phyloP scores from a whole-genome alignment of 2,113 vertebrate genomes.

The Sitta europaea region DNA sequence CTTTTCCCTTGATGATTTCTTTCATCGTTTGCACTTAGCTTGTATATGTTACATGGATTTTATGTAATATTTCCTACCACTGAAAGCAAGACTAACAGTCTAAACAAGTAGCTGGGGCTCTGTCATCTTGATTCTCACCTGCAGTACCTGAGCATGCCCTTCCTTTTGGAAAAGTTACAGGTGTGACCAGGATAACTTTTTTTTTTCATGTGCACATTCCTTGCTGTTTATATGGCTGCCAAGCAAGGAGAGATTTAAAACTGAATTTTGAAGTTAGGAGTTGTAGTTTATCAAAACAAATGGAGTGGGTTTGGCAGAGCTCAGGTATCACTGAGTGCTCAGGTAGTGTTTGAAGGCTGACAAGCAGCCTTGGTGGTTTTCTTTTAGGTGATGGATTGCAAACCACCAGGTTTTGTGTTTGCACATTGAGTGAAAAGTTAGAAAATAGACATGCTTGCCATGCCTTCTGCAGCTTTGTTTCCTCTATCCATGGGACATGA shows the following conservation, averaged over 20 bases:
- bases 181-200: neutral
- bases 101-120: constrained; percentile 16
- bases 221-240: neutral
- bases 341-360: neutral
- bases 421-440: neutral
- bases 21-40: constrained; percentile 51
- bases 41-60: constrained; percentile 15
- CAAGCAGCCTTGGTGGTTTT: neutral
- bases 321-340: neutral
- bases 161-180: neutral
- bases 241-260: neutral
- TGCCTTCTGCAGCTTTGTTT: neutral
- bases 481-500: accelerated
- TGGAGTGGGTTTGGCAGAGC: neutral
- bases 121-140: neutral
- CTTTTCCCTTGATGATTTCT: constrained; percentile 62
- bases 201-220: neutral
- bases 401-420: neutral
- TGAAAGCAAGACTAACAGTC: constrained; percentile 8
- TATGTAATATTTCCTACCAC: constrained; percentile 52
- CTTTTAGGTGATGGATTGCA: neutral
- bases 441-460: neutral
- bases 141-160: neutral
- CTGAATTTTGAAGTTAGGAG: neutral
- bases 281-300: neutral